Base-by-base conservation (phyloP, 2,797 vertebrate genomes). In the Sebastes kiyomatsui region DNA sequence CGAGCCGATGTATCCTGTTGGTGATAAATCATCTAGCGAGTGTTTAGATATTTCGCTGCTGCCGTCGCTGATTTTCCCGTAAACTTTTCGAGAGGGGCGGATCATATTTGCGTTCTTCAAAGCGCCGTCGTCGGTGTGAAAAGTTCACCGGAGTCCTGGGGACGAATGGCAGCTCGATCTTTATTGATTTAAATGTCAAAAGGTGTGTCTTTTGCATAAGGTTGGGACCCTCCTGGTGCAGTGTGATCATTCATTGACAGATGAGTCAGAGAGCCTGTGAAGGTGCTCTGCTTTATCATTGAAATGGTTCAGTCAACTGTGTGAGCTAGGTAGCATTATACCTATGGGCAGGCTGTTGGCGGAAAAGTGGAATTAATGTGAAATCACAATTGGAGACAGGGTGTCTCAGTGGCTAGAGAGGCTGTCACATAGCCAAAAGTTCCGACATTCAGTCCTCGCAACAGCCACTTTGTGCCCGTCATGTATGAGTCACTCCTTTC, bases 111-210 rank as follows among this genome's bases (percentile, higher is more conserved):
- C 92, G 85, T 87, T 92, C 92, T 93, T 94, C 92, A 92, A 92
- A 91, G 92, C 35, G 23, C 68, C 32, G 54, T 59, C 2, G 76
- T 69, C 54, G 6, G 90, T 93, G 95, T 93, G 91, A 94, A 95
- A 94, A 94, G 95, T 96, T 96, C 95, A 95, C 75, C 22, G 61
- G 81, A 88, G 87, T 91, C 82, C 84, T 30, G 82, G 80, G 85
- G 88, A 91, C 74, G 80, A 92, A 89, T 82, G 72, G 77, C 79
- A 64, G 84, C 72, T 85, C 2, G 0, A 61, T 88, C 68, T 77
- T 54, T 82, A 85, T 91, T 91, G 87, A 94, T 95, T 94, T 92
- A 87, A 94, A 95, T 94, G 90, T 95, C 91, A 95, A 94, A 94
- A 93, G 87, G 87, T 88, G 89, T 81, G 35, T 58, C 78, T 85